Base-by-base conservation (phyloP, 2,113 vertebrate genomes). In the Campylomormyrus tamandua region DNA sequence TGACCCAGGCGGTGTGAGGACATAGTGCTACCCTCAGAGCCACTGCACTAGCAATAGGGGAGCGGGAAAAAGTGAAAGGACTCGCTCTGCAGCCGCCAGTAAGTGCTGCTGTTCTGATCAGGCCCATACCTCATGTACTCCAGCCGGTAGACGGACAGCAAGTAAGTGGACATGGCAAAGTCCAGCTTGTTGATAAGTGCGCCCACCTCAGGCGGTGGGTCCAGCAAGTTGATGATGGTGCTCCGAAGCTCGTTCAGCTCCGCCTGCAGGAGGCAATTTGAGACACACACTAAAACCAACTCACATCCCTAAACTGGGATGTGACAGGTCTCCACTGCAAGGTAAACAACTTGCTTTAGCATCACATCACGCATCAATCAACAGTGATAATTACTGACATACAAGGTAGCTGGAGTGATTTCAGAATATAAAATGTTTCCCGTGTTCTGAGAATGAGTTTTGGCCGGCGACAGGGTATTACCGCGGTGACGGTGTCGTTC, bases 121-220 rank as follows among this genome's bases (percentile, higher is more conserved):
- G 19, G 15, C 1, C 0, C 13, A 11, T 93, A 99, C 98, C 98
- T 98, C 98, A 99, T 99, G 90, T 98, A 98, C 89, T 99, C 98
- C 24, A 99, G 94, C n/a, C 98, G 96, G 90, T 99, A 99, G 3
- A 99, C 98, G 6, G 98, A 99, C 49, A 99, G 96, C 86, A 99
- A 93, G 84, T 99, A 99, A 5, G 98, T 99, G 52, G 98, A 99
- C 98, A 99, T 99, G 91, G 98, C 98, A 5, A 99, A 99, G 94
- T 99, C 98, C 95, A 99, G 92, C 89, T 99, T 99, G 96, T 98
- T 98, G 94, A 99, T 98, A 92, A 98, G 94, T 0, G 97, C 98
- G 0, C 97, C 96, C 45, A 99, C 98, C 90, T 99, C 98, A 0
- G 98, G 98, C 52, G 97, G 96, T 11, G 98, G 98, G 92, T 99